phyloP scores from a whole-genome alignment of 2,113 vertebrate genomes.

The Neofelis nebulosa region DNA sequence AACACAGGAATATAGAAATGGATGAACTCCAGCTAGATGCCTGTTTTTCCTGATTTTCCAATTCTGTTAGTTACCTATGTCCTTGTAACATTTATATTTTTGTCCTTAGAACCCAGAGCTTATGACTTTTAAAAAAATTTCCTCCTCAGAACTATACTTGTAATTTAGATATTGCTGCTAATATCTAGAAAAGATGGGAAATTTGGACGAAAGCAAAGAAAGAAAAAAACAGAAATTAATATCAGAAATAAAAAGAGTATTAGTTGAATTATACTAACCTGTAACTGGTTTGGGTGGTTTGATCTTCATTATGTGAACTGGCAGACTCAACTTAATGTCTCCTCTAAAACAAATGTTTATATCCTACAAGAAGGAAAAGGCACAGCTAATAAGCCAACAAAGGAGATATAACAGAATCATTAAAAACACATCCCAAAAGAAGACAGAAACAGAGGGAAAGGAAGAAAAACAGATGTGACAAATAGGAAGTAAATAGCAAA shows the following conservation, averaged over 20 bases:
- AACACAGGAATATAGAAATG: background rate
- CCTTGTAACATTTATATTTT: background rate
- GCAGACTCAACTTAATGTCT: slow-evolving; percentile 82
- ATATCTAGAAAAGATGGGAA: background rate
- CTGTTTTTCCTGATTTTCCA: background rate
- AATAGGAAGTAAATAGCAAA: background rate
- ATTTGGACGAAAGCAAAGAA: background rate
- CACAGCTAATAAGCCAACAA: background rate
- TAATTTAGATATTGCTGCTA: background rate
- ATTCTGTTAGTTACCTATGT: background rate
- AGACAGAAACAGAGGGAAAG: background rate
- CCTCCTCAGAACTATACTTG: background rate
- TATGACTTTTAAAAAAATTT: background rate
- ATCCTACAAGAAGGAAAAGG: slow-evolving; percentile 72
- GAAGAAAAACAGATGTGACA: background rate
- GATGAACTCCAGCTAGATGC: background rate
- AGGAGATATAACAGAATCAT: background rate
- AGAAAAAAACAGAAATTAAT: background rate
- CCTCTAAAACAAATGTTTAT: slow-evolving; percentile 19
- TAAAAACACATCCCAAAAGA: background rate
- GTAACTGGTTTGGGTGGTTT: slow-evolving; percentile 84
- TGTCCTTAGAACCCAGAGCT: background rate
- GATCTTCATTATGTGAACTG: slow-evolving; percentile 85
- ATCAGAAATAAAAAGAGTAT: background rate
- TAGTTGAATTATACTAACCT: slow-evolving; percentile 80